phyloP scores from a whole-genome alignment of 2,797 vertebrate species.

The Pteropus rufus region DNA sequence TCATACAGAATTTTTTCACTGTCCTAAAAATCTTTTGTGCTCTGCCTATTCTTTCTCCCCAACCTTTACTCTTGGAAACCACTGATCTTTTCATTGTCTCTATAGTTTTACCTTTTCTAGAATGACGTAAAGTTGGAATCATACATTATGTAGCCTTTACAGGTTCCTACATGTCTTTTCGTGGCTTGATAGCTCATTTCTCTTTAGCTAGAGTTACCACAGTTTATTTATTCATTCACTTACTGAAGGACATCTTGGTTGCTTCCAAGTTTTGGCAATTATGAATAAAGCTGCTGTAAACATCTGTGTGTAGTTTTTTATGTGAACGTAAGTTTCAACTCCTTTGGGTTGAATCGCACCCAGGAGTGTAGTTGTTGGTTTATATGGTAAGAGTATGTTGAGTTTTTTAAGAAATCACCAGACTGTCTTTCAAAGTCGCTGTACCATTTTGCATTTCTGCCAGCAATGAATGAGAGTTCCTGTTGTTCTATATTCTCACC shows the following conservation, averaged over 20 bases:
- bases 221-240: neutral
- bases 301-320: neutral
- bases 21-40: neutral
- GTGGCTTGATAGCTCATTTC: neutral
- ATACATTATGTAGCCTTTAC: neutral
- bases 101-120: neutral
- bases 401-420: neutral
- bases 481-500: neutral
- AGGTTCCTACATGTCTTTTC: neutral
- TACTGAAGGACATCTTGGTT: neutral
- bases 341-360: neutral
- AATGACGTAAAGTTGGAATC: neutral
- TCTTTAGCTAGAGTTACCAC: neutral
- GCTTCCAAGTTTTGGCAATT: neutral
- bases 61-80: neutral
- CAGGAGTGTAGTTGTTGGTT: neutral
- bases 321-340: neutral
- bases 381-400: neutral
- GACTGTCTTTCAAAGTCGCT: neutral
- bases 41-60: neutral
- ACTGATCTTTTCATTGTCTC: neutral
- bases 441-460: neutral
- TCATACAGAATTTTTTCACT: neutral
- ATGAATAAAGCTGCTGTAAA: neutral
- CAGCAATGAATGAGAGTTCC: neutral